Conservation (phyloP, 2,113 vertebrate genomes). For the Vulpes ferrilata region DNA sequence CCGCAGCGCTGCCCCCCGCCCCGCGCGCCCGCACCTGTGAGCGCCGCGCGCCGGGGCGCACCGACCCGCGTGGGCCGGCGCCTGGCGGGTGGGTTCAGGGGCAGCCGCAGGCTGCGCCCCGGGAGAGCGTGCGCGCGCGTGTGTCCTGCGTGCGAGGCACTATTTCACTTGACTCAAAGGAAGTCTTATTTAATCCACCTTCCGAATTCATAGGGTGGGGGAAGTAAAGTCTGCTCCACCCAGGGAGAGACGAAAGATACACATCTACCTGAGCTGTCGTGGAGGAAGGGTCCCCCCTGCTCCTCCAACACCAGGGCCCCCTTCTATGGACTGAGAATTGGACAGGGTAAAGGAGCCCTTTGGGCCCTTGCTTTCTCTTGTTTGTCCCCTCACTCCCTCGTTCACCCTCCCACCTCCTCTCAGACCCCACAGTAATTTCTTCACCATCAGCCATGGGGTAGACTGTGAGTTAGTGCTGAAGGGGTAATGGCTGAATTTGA, state of each 20-base stretch:
- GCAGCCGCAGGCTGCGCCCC: neutral
- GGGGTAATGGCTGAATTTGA: neutral
- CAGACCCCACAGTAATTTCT: neutral
- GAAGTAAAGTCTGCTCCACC: neutral
- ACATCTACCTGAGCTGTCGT: neutral
- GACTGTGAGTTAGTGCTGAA: neutral
- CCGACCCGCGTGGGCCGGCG: neutral
- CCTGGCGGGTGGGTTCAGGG: neutral
- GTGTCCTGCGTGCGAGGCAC: neutral
- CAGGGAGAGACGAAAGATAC: neutral
- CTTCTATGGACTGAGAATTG: neutral
- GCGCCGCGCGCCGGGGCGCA: neutral
- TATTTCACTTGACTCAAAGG: conserved; percentile 46
- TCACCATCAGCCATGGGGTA: neutral
- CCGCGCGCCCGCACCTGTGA: neutral
- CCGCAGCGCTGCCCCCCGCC: neutral
- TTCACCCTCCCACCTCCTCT: neutral
- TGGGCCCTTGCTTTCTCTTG: neutral
- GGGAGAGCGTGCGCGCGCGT: neutral
- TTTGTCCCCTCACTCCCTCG: neutral
- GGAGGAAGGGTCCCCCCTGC: neutral
- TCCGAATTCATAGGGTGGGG: neutral
- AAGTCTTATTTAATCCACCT: conserved; percentile 36
- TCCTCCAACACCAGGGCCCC: neutral
- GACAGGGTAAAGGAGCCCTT: neutral